A percentile compares a stretch with the other conserved stretches of the same genome.
Evolutionary conservation across 2,888 invertebrate species (phyloP).

Genomic region (Dasysyrphus albostriatus): DNA sequence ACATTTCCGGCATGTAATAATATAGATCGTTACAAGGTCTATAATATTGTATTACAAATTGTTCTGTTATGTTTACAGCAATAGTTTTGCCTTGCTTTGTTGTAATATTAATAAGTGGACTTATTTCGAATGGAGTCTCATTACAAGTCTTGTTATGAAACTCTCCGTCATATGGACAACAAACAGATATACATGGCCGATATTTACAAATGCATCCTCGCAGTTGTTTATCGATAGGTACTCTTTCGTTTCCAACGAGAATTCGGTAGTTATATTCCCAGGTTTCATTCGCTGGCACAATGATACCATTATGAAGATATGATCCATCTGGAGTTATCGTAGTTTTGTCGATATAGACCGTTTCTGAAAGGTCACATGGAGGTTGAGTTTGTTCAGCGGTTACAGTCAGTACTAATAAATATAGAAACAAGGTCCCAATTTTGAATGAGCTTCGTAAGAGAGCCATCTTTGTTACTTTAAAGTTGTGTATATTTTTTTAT

Average conservation of each 20-base stretch:
- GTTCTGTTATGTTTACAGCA: background rate
- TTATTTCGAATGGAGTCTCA: rapidly evolving
- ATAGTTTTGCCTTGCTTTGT: background rate
- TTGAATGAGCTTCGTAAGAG: too few species aligned
- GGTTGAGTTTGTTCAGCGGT: too few species aligned
- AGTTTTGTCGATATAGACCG: too few species aligned
- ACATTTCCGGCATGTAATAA: background rate
- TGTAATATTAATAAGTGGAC: background rate
- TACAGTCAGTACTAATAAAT: too few species aligned
- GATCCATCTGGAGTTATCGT: too few species aligned
- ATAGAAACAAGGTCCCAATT: too few species aligned
- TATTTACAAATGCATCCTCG: constrained; percentile 79
- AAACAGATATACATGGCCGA: constrained; percentile 16
- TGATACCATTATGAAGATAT: too few species aligned
- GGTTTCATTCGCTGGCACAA: constrained; percentile 73
- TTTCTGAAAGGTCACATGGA: too few species aligned
- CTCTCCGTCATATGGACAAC: background rate
- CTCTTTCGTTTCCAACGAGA: constrained; percentile 4
- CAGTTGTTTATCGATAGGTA: constrained; percentile 67
- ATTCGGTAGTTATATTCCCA: constrained; percentile 76
- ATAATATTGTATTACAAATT: background rate
- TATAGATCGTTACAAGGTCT: background rate
- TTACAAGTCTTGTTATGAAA: background rate
- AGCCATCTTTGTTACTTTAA: too few species aligned
- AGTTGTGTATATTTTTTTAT: too few species aligned